phyloP scores from a whole-genome alignment of 2,888 invertebrate genomes.

The Harmothoe impar region DNA sequence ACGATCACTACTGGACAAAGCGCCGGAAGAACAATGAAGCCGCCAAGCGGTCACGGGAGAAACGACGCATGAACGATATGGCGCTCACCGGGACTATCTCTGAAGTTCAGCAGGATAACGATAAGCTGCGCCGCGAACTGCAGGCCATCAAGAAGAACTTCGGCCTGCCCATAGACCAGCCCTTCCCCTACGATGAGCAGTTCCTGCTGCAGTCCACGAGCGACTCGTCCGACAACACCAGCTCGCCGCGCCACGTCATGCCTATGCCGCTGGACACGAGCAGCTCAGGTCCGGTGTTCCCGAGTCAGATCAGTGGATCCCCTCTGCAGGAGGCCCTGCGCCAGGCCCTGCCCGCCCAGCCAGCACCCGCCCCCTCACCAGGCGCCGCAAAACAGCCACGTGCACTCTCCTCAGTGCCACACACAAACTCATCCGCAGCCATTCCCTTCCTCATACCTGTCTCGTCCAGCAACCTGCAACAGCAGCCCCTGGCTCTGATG shows the following conservation, averaged over 20 bases:
- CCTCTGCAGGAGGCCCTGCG: not conserved
- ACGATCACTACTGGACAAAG: constrained; percentile 98
- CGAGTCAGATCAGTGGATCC: not conserved
- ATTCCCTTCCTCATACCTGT: constrained; percentile 57
- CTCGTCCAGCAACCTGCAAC: not conserved
- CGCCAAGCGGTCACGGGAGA: constrained; percentile 97
- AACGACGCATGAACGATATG: constrained; percentile 97
- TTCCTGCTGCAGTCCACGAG: not conserved
- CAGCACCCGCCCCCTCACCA: no score
- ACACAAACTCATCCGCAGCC: not conserved
- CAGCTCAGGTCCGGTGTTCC: not conserved
- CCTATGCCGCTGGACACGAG: not conserved
- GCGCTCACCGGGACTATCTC: constrained; percentile 96
- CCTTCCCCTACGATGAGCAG: constrained; percentile 60
- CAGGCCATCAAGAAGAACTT: constrained; percentile 94
- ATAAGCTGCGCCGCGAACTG: constrained; percentile 95
- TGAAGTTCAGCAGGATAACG: constrained; percentile 97
- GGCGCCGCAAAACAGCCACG: not conserved
- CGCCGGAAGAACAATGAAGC: constrained; percentile 98
- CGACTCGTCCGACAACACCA: constrained; percentile 40
- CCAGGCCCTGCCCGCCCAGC: not conserved
- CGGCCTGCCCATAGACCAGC: constrained; percentile 75
- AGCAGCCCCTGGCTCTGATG: constrained; percentile 1
- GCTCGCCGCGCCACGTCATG: constrained; percentile 18
- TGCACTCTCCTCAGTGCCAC: not conserved